Base-by-base conservation (phyloP, 2,797 vertebrate genomes). In the Chelon labrosus region DNA sequence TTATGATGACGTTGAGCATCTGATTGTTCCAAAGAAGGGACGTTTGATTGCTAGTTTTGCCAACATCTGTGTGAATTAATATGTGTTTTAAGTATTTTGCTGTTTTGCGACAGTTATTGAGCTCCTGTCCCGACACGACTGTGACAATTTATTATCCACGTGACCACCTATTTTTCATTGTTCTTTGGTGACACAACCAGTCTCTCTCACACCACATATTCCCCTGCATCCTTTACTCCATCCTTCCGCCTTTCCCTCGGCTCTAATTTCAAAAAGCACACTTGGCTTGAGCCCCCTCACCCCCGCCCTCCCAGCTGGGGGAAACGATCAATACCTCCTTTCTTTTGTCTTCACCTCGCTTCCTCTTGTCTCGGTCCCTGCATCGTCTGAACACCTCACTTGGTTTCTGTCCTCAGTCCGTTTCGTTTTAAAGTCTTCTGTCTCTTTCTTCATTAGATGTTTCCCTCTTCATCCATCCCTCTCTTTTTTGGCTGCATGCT, bases 211-310 rank as follows among this genome's bases (percentile, higher is more conserved):
- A 68, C 44, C 56, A n/a, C 39, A 19, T 70, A 66, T 64, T 63
- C 66, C 58, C 54, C 52, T 63, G 61, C 39, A 0, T 52, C 57
- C 51, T 64, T 51, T 54, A 17, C 38, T 58, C 52, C 61, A 60
- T 74, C 63, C 71, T 31, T 83, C 69, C 65, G 72, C 56, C 76
- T 79, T 70, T 77, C 73, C 52, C 71, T 79, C 60, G 58, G 76
- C 84, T 88, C 75, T 74, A 68, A 81, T 91, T 88, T 90, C 81
- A 83, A 66, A 31, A 55, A 71, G 76, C 70, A 63, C 80, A 75
- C 72, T 83, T 88, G 77, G 81, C 77, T 81, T 53, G 22, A 73
- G 73, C 65, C 63, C 66, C 60, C 41, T 42, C 16, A 27, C 25
- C 25, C 25, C 25, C 25, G 25, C 25, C 25, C 25, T 27, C 52